These are phyloP conservation scores for Hylaea fasciaria DNA, from an alignment of 2,888 invertebrate genomes.

Conservation along the genomic window DNA sequence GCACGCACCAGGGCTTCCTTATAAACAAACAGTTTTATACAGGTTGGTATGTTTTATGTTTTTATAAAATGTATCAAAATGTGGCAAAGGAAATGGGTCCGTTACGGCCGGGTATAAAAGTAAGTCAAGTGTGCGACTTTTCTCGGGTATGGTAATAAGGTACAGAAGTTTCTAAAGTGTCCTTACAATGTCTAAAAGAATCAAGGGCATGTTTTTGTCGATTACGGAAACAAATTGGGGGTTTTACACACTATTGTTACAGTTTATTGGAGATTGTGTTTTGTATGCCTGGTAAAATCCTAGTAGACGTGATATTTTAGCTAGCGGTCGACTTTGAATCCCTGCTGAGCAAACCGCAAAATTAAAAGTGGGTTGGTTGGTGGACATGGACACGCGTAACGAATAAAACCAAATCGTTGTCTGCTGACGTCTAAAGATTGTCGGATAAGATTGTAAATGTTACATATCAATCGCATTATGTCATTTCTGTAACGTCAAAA, in stretches of 20 bases:
- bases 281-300: background rate
- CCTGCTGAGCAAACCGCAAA: conserved; percentile 6
- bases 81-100: conserved; percentile 31
- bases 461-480: conserved; percentile 26
- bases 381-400: conserved; percentile 1
- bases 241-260: background rate
- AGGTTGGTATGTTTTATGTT: conserved; percentile 37
- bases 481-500: conserved; percentile 17
- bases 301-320: background rate
- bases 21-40: conserved; percentile 61
- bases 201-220: conserved; percentile 11
- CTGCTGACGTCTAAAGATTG: background rate
- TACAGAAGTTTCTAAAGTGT: conserved; percentile 11
- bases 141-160: conserved; percentile 26
- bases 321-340: background rate
- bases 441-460: conserved; percentile 22
- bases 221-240: background rate
- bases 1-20: conserved; percentile 51
- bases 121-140: conserved; percentile 19
- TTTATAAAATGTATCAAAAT: conserved; percentile 37
- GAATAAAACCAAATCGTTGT: conserved; percentile 6
- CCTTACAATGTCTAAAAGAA: conserved; percentile 10
- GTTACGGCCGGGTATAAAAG: conserved; percentile 18
- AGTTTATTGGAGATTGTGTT: background rate
- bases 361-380: conserved; percentile 1